Evolutionary conservation across 2,797 vertebrate genomes (phyloP).

Genomic region (Poeciliopsis gracilis): DNA sequence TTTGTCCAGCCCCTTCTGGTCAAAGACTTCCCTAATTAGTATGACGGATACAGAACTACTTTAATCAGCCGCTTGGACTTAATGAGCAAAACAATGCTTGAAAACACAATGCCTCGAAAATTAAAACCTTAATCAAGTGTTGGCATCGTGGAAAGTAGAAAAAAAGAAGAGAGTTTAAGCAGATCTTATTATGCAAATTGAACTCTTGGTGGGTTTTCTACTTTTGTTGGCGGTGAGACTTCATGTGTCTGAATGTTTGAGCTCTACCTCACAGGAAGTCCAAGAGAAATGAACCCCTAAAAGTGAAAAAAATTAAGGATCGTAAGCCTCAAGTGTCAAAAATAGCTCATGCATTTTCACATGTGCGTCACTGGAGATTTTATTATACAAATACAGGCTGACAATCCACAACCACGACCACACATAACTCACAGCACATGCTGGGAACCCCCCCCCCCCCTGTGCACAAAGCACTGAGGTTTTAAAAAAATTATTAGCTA

Average conservation of each 20-base stretch:
- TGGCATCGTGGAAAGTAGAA: constrained; percentile 12
- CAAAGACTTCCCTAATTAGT: constrained; percentile 18
- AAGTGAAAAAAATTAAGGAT: neutral
- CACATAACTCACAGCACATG: constrained; percentile 34
- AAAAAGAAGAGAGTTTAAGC: constrained; percentile 24
- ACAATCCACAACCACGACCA: constrained; percentile 38
- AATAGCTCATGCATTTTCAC: neutral
- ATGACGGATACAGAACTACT: constrained; percentile 25
- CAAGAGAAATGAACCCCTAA: neutral
- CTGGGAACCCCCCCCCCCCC: constrained; percentile 20
- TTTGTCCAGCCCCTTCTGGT: constrained; percentile 12
- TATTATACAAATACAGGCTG: constrained; percentile 37
- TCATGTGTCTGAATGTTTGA: neutral
- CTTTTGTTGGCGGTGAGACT: neutral
- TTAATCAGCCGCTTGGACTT: constrained; percentile 32
- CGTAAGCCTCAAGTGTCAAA: neutral
- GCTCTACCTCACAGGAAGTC: neutral
- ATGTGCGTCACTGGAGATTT: constrained; percentile 20
- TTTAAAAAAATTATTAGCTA: constrained; percentile 76
- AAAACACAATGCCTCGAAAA: constrained; percentile 26
- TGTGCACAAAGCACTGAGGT: constrained; percentile 71
- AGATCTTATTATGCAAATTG: constrained; percentile 33
- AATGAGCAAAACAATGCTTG: constrained; percentile 31
- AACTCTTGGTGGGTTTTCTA: neutral
- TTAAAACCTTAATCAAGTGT: constrained; percentile 34